These are phyloP conservation scores for Lophochroa leadbeateri DNA, from an alignment of 2,113 vertebrate genomes.

Conservation along the genomic window DNA sequence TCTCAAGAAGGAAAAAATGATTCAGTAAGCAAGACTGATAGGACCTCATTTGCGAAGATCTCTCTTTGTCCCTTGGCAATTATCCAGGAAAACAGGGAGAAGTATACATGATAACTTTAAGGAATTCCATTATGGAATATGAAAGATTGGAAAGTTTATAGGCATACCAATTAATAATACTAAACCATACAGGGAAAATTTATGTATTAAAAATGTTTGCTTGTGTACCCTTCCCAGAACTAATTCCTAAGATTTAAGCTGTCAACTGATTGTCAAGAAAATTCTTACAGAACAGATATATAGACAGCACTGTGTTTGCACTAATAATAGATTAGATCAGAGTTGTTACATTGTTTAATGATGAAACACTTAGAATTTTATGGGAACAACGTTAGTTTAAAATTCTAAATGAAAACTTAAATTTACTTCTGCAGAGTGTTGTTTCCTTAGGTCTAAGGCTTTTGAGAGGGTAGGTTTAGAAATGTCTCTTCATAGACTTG, in stretches of 20 bases:
- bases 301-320: not conserved
- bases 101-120: not conserved
- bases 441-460: not conserved
- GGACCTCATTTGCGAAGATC: not conserved
- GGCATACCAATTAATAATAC: not conserved
- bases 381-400: not conserved
- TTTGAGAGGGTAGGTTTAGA: not conserved
- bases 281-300: not conserved
- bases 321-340: not conserved
- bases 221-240: not conserved
- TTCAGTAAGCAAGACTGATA: not conserved
- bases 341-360: not conserved
- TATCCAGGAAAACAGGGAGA: not conserved
- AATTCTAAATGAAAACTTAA: not conserved
- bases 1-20: no score
- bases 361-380: not conserved
- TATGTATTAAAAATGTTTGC: not conserved
- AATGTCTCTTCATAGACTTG: not conserved
- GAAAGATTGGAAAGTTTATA: not conserved
- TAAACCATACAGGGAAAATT: not conserved
- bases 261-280: not conserved
- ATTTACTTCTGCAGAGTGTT: not conserved
- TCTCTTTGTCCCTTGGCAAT: not conserved
- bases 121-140: not conserved
- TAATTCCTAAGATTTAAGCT: not conserved